Evolutionary conservation across 1,140 invertebrate genomes (phyloP), one percentile per base, ranked within the genome.

Genomic region (Plodia interpunctella): DNA sequence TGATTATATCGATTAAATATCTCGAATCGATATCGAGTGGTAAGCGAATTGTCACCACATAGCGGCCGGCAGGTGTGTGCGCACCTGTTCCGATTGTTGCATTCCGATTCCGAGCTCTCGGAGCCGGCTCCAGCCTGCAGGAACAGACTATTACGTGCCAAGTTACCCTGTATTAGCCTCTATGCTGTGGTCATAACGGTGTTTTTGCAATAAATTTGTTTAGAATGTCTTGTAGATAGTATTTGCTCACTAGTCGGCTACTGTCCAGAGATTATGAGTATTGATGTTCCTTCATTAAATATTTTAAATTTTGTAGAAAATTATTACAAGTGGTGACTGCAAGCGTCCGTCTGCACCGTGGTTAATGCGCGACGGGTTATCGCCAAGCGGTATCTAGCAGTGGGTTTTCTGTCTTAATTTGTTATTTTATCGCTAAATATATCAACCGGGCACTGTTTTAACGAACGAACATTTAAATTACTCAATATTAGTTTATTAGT

Each of bases 81-180:
- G 63, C 79, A 82, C 79, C 77, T 82, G 79, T 78, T 66, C 60
- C 72, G 72, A 79, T 81, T 79, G 76, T 79, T 74, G 66, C 79
- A 82, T 82, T 82, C 79, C 79, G 57, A 57, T 19, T 49, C 32
- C 60, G 28, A 49, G 53, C 49, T 44, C 35, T 54, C 52, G 25
- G n/a, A n/a, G 15, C 25, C 20, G 10, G 49, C 18, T 51, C 2
- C 55, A 17, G 38, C 13, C 15, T 50, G 18, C 13, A 18, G 49
- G n/a, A 10, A 25, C 21, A 25, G 21, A 3, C 21, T 3, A 25
- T 6, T 25, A 6, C n/a, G n/a, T n/a, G 6, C 6, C 21, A 25
- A 25, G 21, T 6, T 25, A 25, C 6, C 21, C 21, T 25, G 21
- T 2, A 25, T 25, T 25, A n/a, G 21, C 21, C 2, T 2, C 2